Evolutionary conservation across 2,888 invertebrate genomes (phyloP), one percentile per base, ranked within the genome.

Genomic region (Chrysolina haemoptera): DNA sequence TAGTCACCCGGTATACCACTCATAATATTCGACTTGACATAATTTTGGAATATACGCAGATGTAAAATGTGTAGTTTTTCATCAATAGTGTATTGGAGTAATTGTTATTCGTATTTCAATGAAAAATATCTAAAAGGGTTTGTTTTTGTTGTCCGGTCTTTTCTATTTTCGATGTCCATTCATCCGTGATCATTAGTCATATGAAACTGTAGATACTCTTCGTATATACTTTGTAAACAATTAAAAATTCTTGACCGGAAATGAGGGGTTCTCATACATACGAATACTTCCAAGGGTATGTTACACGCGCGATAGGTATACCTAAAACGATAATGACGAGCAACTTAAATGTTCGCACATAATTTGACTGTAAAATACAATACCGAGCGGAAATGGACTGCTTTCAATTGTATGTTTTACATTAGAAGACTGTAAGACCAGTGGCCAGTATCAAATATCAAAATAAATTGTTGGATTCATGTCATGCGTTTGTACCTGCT

Each of bases 391-490:
- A 59, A 59, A 59, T 59, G 59, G 59, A 27, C 59, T 35, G 59
- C 20, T 53, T 53, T 53, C 20, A 53, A 53, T 53, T 53, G 53
- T 59, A 59, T 8, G n/a, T 59, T 27, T 14, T 35, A n/a, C n/a
- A 6, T 14, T 16, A 18, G 50, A 50, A 50, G 50, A 50, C 1
- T 59, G 27, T n/a, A 9, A 59, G 27, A 27, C 59, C 59, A 27
- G 59, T 59, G 59, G 59, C 10, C 59, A 59, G n/a, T 35, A 59
- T 59, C 59, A 59, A 3, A 59, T 59, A 35, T 59, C 59, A 59
- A 59, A 59, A 59, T 59, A 59, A 59, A 35, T 27, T 59, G 27
- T 59, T 35, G 59, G 27, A 59, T 59, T 27, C 35, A 59, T 35
- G 50, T n/a, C 18, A 50, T 16, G 27, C 27, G 35, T 59, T 59